A percentile compares a stretch with the other conserved stretches of the same genome.
phyloP scores from a whole-genome alignment of 2,888 invertebrate genomes.

The Trachelus iudaicus region DNA sequence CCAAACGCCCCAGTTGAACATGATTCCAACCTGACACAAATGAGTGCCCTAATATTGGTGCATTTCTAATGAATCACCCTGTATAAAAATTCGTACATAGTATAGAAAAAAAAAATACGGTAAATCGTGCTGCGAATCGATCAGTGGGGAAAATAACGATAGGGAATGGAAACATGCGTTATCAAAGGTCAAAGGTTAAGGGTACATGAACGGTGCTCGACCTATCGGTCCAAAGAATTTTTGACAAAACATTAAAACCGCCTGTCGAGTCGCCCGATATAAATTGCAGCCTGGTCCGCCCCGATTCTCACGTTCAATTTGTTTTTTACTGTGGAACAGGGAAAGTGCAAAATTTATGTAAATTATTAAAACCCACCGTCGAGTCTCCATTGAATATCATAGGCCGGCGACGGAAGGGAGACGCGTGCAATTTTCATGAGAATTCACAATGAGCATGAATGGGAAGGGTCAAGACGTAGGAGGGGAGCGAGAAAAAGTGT shows the following conservation, averaged over 20 bases:
- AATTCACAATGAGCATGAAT: background rate
- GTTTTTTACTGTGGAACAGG: slow-evolving; percentile 29
- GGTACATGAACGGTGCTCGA: background rate
- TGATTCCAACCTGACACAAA: too few species aligned
- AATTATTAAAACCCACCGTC: slow-evolving; percentile 29
- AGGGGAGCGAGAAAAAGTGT: too few species aligned
- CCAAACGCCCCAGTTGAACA: too few species aligned
- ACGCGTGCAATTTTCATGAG: slow-evolving; percentile 13
- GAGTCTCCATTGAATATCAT: slow-evolving; percentile 8
- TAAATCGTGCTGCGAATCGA: background rate
- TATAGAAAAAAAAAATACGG: background rate
- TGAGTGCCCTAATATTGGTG: too few species aligned
- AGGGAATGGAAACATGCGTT: background rate
- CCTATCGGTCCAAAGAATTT: background rate
- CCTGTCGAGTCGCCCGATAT: background rate
- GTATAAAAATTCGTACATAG: background rate
- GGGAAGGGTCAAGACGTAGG: background rate
- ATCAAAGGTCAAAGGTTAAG: background rate
- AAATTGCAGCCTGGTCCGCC: background rate
- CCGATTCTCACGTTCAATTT: slow-evolving; percentile 44
- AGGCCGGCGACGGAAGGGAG: slow-evolving; percentile 27
- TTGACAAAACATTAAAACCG: background rate
- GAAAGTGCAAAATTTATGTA: slow-evolving; percentile 44
- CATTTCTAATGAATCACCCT: too few species aligned
- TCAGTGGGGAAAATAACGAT: background rate